phyloP scores from a whole-genome alignment of 2,888 invertebrate genomes.

The Tridacna crocea region DNA sequence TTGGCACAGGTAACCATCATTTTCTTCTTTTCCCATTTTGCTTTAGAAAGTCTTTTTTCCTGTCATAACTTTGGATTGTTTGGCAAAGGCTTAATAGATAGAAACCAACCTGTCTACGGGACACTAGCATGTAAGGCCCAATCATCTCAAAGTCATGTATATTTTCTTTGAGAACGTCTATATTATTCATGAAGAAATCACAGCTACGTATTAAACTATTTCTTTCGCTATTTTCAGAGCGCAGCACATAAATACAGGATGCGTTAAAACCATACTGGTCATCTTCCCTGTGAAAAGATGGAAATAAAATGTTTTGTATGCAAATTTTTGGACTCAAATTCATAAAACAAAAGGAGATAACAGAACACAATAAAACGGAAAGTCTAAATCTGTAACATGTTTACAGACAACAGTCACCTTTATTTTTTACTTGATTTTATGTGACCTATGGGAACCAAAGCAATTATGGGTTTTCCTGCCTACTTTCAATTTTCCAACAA shows the following conservation, averaged over 20 bases:
- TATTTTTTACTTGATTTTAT: too few relatives aligned
- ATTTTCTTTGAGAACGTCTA: constrained; percentile 86
- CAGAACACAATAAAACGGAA: too few relatives aligned
- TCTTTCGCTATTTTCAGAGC: constrained; percentile 88
- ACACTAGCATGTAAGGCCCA: constrained; percentile 94
- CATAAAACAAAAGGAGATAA: neutral
- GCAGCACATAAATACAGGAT: constrained; percentile 86
- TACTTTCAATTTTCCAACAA: too few relatives aligned
- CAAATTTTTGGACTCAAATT: neutral
- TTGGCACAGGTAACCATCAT: neutral
- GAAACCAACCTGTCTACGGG: constrained; percentile 88
- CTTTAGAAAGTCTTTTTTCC: neutral
- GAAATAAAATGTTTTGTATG: neutral
- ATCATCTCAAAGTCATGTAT: constrained; percentile 93
- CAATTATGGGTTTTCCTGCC: too few relatives aligned
- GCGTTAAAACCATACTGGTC: constrained; percentile 25
- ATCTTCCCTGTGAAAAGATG: constrained; percentile 12
- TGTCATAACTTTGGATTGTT: neutral
- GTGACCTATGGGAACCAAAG: too few relatives aligned
- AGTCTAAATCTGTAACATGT: too few relatives aligned
- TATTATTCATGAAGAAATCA: constrained; percentile 53
- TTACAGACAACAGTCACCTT: too few relatives aligned
- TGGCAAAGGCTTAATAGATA: neutral
- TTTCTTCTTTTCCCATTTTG: neutral
- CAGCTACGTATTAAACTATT: constrained; percentile 60